These are phyloP conservation scores for Thalassophryne amazonica DNA, from an alignment of 2,797 vertebrate species.

Conservation along the genomic window DNA sequence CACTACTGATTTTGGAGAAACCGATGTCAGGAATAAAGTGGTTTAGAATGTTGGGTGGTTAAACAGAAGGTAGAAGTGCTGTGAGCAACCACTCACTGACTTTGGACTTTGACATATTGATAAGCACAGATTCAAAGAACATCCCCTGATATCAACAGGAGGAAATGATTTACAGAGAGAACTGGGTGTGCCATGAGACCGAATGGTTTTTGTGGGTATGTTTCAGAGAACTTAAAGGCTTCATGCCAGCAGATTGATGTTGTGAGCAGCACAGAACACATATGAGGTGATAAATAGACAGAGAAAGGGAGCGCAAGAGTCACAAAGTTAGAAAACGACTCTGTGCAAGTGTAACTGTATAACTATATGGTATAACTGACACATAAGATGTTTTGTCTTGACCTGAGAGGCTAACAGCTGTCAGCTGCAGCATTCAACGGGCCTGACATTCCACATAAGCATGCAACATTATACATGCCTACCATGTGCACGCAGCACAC, in stretches of 20 bases:
- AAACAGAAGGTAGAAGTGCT: neutral
- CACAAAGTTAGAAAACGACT: neutral
- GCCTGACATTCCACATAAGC: slow-evolving; percentile 55
- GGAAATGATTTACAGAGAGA: slow-evolving; percentile 4
- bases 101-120: slow-evolving; percentile 35
- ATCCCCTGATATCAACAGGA: slow-evolving; percentile 11
- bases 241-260: neutral
- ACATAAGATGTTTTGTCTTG: slow-evolving; percentile 39
- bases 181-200: slow-evolving; percentile 1
- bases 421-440: slow-evolving; percentile 53
- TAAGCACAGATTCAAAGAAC: slow-evolving; percentile 27
- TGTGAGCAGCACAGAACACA: neutral
- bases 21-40: neutral
- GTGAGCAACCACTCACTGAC: slow-evolving; percentile 2
- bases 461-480: slow-evolving; percentile 55
- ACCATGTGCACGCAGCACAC: slow-evolving; percentile 30
- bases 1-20: neutral
- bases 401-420: slow-evolving; percentile 67
- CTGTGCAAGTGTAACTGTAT: neutral
- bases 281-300: neutral
- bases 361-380: neutral
- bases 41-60: neutral
- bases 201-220: neutral
- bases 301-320: neutral
- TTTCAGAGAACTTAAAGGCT: neutral